Percentiles rank a stretch among this genome's conserved stretches.
Conservation (phyloP, 2,888 invertebrate species). For the Alviniconcha strummeri region DNA sequence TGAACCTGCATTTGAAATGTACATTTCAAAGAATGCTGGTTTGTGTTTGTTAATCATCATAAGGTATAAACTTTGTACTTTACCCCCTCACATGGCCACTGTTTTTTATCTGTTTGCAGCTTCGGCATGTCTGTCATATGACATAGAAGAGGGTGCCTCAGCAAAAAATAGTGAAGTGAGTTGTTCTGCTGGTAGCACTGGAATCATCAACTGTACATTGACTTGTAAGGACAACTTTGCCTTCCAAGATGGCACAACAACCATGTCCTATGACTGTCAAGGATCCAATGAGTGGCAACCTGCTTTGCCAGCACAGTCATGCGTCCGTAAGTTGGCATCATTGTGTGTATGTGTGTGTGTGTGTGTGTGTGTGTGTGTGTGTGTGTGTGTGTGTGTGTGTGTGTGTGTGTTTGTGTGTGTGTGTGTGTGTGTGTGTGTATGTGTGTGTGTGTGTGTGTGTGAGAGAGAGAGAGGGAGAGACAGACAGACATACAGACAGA, state of each 20-base stretch:
- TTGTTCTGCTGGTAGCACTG: background rate
- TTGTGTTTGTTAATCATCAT: too few relatives aligned
- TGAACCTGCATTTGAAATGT: too few relatives aligned
- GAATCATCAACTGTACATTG: constrained; percentile 28
- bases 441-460: background rate
- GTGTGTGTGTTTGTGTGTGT: background rate
- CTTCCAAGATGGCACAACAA: constrained; percentile 36
- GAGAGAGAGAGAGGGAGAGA: background rate
- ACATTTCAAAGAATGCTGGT: too few relatives aligned
- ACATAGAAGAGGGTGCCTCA: background rate
- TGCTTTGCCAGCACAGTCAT: constrained; percentile 31
- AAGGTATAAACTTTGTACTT: too few relatives aligned
- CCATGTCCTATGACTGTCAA: constrained; percentile 39
- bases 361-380: constrained; percentile 3
- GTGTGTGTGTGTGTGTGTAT: background rate
- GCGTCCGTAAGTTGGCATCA: constrained; percentile 39
- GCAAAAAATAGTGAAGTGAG: constrained; percentile 15
- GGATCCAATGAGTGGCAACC: constrained; percentile 43
- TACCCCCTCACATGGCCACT: background rate
- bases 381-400: background rate
- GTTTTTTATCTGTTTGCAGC: constrained; percentile 19
- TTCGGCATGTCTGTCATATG: constrained; percentile 19
- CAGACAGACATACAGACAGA: constrained; percentile 1
- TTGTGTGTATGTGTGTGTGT: background rate
- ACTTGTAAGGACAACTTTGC: constrained; percentile 37